Evolutionary conservation across 2,888 invertebrate species (phyloP).

Genomic region (Parnassius smintheus): DNA sequence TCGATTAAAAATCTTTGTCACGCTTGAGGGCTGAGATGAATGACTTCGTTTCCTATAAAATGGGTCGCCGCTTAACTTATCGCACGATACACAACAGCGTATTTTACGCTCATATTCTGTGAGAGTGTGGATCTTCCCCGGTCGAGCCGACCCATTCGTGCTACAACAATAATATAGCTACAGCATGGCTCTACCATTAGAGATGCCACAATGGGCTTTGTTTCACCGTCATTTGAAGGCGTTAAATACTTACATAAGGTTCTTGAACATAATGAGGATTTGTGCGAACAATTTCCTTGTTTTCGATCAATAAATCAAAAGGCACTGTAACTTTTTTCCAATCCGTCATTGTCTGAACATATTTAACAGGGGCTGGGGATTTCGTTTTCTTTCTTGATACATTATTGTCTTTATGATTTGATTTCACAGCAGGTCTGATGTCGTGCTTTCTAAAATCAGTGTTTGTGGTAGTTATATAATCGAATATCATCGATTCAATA

Average conservation of each 20-base stretch:
- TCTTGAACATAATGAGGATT: conserved; percentile 40
- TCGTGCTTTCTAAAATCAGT: conserved; percentile 36
- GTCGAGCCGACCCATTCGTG: too few relatives aligned
- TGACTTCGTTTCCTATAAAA: too few relatives aligned
- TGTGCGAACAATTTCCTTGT: conserved; percentile 39
- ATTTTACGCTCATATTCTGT: too few relatives aligned
- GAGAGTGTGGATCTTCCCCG: too few relatives aligned
- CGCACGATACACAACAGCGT: too few relatives aligned
- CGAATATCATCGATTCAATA: conserved; percentile 39
- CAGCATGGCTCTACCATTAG: too few relatives aligned
- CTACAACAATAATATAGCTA: too few relatives aligned
- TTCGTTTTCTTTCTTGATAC: conserved; percentile 23
- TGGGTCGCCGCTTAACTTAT: too few relatives aligned
- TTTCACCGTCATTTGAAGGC: too few relatives aligned
- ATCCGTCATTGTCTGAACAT: conserved; percentile 40
- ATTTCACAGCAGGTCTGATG: conserved; percentile 29
- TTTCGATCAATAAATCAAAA: conserved; percentile 37
- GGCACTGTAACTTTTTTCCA: conserved; percentile 39
- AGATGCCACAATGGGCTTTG: too few relatives aligned
- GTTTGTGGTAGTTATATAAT: conserved; percentile 38
- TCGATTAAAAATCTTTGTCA: too few relatives aligned
- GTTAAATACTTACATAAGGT: conserved; percentile 33
- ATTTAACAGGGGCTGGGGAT: conserved; percentile 38
- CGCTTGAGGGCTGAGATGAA: too few relatives aligned
- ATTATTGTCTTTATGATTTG: conserved; percentile 35